Evolutionary conservation across 2,797 vertebrate species (phyloP).

Genomic region (Lerista edwardsae): DNA sequence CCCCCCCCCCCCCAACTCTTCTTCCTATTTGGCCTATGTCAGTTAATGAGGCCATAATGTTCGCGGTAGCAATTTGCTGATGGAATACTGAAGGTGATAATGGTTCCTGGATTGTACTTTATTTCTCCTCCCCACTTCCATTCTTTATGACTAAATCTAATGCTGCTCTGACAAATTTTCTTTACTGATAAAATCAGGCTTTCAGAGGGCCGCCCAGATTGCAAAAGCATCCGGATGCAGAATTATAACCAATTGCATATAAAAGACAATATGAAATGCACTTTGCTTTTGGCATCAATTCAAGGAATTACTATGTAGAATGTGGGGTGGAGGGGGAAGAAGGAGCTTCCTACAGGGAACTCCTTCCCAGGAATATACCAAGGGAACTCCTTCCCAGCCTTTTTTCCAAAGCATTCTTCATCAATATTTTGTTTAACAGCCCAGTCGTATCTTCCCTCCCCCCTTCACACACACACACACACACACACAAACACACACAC

Average conservation of each 20-base stretch:
- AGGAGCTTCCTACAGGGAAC: neutral
- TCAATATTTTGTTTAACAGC: neutral
- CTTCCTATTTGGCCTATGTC: constrained; percentile 44
- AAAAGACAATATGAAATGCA: constrained; percentile 30
- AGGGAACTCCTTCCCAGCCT: neutral
- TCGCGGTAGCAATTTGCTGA: constrained; percentile 31
- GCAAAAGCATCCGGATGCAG: constrained; percentile 4
- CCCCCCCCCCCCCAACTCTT: constrained; percentile 42
- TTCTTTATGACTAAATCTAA: constrained; percentile 18
- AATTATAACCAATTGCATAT: neutral
- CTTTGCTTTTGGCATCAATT: constrained; percentile 12
- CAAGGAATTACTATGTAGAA: neutral
- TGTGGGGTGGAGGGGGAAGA: neutral
- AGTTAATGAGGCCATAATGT: constrained; percentile 56
- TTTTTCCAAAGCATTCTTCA: neutral
- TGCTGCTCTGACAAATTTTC: constrained; percentile 25
- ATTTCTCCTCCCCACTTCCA: constrained; percentile 29
- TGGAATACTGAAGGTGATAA: constrained; percentile 39
- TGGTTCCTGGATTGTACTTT: neutral
- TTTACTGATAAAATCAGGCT: constrained; percentile 28
- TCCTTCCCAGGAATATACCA: neutral
- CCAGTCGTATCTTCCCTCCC: no score
- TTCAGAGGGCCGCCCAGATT: neutral
- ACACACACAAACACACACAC: no score
- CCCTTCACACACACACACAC: no score